A percentile compares a stretch with the other conserved stretches of the same genome.
Conservation (phyloP, 2,113 vertebrate species). For the Phycodurus eques region DNA sequence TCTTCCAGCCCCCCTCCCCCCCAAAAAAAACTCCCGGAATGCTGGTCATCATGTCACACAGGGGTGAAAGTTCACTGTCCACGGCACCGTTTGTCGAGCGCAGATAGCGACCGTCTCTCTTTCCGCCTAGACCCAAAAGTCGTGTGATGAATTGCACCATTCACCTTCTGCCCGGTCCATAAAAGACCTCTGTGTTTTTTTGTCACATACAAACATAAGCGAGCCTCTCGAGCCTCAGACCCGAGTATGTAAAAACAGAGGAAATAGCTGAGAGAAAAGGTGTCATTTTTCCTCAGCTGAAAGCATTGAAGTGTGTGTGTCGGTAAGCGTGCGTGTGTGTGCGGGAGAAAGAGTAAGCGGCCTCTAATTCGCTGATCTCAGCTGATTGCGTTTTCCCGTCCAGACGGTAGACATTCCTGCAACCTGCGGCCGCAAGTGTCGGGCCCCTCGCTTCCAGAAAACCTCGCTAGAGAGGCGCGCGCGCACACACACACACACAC, state of each 20-base stretch:
- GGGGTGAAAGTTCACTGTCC: constrained; percentile 51
- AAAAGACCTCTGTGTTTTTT: constrained; percentile 70
- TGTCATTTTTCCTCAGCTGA: constrained; percentile 69
- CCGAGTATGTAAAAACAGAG: constrained; percentile 71
- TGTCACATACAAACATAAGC: constrained; percentile 71
- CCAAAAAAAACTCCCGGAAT: constrained; percentile 22
- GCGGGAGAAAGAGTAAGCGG: constrained; percentile 43
- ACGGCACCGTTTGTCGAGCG: constrained; percentile 55
- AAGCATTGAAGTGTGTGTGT: constrained; percentile 28
- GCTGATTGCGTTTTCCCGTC: constrained; percentile 70
- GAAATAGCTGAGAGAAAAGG: constrained; percentile 72
- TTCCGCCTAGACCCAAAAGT: constrained; percentile 54
- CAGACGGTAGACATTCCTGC: constrained; percentile 72
- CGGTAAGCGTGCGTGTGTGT: constrained; percentile 22
- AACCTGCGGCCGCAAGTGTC: constrained; percentile 59
- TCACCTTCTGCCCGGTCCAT: constrained; percentile 60
- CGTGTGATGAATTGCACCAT: constrained; percentile 70
- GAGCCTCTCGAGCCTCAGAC: constrained; percentile 61
- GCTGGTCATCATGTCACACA: constrained; percentile 1
- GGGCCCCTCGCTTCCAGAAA: constrained; percentile 49
- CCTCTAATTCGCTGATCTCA: constrained; percentile 64
- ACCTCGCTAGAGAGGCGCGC: constrained; percentile 48
- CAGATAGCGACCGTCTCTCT: constrained; percentile 68
- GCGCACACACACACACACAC: constrained; percentile 52
- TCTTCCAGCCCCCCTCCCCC: background rate